Percentiles rank a stretch among this genome's conserved stretches.
phyloP scores from a whole-genome alignment of 2,888 invertebrate species.

The Meiosimyza platycephala region DNA sequence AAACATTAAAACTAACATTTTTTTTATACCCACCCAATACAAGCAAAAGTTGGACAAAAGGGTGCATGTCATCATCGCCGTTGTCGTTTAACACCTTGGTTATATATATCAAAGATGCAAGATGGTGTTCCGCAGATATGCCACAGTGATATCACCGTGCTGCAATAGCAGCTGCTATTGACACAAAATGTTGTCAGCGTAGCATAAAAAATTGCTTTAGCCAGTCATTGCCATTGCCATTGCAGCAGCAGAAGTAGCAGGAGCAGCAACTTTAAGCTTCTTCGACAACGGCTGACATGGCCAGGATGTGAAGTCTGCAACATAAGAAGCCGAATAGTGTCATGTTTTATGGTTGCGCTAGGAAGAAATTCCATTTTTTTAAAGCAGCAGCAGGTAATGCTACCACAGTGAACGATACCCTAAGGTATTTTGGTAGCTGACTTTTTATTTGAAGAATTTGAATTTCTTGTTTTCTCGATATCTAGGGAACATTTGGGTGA shows the following conservation, averaged over 20 bases:
- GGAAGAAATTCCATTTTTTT: not conserved
- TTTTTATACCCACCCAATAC: too few species aligned
- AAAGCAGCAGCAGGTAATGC: not conserved
- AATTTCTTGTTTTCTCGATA: too few species aligned
- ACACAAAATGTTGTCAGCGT: conserved; percentile 12
- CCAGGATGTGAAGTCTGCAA: not conserved
- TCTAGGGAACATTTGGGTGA: too few species aligned
- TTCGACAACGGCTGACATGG: too few species aligned
- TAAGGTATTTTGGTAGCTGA: not conserved
- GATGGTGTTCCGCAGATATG: not conserved
- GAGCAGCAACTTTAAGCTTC: too few species aligned
- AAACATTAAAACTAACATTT: too few species aligned
- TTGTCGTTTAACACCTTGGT: not conserved
- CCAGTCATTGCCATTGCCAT: not conserved
- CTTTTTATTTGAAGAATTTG: not conserved
- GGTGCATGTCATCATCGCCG: not conserved
- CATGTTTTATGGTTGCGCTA: not conserved
- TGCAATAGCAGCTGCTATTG: not conserved
- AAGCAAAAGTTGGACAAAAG: too few species aligned
- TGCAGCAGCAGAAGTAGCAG: too few species aligned
- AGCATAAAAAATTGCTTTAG: not conserved
- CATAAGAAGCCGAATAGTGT: conserved; percentile 9
- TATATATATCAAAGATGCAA: conserved; percentile 11
- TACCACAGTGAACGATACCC: conserved; percentile 3
- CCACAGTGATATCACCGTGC: not conserved